These are phyloP conservation scores for Periphyllus acericola DNA, from an alignment of 2,888 invertebrate species.

Conservation along the genomic window DNA sequence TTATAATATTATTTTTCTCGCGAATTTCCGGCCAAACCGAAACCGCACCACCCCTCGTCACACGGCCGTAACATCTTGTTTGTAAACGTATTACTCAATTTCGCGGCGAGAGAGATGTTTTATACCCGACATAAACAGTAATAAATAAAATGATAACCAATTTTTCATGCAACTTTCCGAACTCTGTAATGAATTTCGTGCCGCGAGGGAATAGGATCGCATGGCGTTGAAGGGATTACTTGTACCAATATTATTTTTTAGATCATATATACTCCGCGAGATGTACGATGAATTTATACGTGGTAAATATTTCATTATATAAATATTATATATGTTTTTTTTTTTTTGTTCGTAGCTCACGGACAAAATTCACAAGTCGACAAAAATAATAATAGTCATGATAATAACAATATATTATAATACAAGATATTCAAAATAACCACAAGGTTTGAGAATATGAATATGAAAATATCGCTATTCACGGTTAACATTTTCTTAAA, in stretches of 20 bases:
- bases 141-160: slow-evolving; percentile 50
- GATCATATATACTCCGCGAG: slow-evolving; percentile 24
- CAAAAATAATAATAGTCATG: background rate
- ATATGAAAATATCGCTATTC: background rate
- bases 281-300: background rate
- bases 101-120: background rate
- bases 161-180: slow-evolving; percentile 49
- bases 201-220: background rate
- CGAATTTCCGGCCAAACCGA: too few relatives aligned
- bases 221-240: slow-evolving; percentile 26
- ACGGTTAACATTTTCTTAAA: slow-evolving; percentile 7
- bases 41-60: too few relatives aligned
- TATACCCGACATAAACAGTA: slow-evolving; percentile 3
- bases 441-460: background rate
- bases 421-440: background rate
- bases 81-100: slow-evolving; percentile 35
- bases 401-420: background rate
- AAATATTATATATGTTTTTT: background rate
- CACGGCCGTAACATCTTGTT: slow-evolving; percentile 15
- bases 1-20: background rate
- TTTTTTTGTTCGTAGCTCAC: background rate
- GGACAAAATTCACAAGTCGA: background rate
- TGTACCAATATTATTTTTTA: slow-evolving; percentile 33
- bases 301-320: background rate
- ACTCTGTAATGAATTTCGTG: slow-evolving; percentile 44